These are phyloP conservation scores for Tubulanus polymorphus DNA, from an alignment of 2,888 invertebrate species.

Conservation along the genomic window DNA sequence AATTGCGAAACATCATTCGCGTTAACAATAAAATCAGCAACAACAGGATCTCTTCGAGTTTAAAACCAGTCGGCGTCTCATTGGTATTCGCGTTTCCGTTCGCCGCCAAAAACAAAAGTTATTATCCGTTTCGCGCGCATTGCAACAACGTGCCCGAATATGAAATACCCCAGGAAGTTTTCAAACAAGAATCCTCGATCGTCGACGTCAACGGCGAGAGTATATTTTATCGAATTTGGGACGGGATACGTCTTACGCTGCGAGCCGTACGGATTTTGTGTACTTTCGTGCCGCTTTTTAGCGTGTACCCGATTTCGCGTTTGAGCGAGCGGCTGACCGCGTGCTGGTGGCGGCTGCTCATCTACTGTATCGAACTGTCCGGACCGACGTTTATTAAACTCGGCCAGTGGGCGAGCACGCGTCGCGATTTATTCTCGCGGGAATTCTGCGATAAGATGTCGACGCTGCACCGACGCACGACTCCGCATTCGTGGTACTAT, in stretches of 20 bases:
- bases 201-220: too few species aligned
- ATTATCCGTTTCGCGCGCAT: too few species aligned
- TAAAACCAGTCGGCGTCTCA: too few species aligned
- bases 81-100: too few species aligned
- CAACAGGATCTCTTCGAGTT: too few species aligned
- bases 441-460: constrained; percentile 53
- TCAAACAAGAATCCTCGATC: too few species aligned
- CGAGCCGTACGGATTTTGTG: constrained; percentile 21
- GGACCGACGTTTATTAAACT: constrained; percentile 59
- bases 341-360: constrained; percentile 28
- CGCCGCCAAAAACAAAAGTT: too few species aligned
- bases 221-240: neutral
- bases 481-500: constrained; percentile 52
- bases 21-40: too few species aligned
- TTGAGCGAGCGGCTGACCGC: constrained; percentile 12
- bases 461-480: constrained; percentile 46
- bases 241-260: constrained; percentile 1
- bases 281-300: constrained; percentile 29
- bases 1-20: too few species aligned
- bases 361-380: constrained; percentile 46
- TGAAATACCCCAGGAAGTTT: neutral
- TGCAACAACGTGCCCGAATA: too few species aligned
- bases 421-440: constrained; percentile 55
- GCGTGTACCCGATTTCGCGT: constrained; percentile 28
- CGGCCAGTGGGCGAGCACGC: constrained; percentile 58